A percentile compares a stretch with the other conserved stretches of the same genome.
phyloP scores from a whole-genome alignment of 2,888 invertebrate species.

The Germaria angustata region DNA sequence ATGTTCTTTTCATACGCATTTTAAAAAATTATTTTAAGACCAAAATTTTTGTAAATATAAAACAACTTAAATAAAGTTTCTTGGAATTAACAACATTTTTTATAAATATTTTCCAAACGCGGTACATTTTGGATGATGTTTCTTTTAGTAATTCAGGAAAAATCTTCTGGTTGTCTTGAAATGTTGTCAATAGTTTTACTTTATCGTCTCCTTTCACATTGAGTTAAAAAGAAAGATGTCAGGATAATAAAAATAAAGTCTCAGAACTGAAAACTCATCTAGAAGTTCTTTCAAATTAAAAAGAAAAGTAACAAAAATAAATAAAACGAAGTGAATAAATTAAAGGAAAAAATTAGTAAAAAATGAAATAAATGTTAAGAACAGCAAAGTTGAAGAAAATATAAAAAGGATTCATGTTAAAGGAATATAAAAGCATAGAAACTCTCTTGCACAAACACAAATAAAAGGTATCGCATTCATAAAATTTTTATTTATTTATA shows the following conservation, averaged over 20 bases:
- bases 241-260: slow-evolving; percentile 15
- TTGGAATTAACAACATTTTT: too few relatives aligned
- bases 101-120: neutral
- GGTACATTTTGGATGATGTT: too few relatives aligned
- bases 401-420: slow-evolving; percentile 15
- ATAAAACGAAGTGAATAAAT: slow-evolving; percentile 33
- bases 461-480: neutral
- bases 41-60: too few relatives aligned
- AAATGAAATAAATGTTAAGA: slow-evolving; percentile 3
- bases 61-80: too few relatives aligned
- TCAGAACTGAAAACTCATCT: neutral
- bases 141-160: neutral
- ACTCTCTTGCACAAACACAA: neutral
- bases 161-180: neutral
- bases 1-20: too few relatives aligned
- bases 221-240: neutral
- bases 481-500: slow-evolving; percentile 7
- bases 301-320: neutral
- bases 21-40: too few relatives aligned
- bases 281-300: slow-evolving; percentile 5
- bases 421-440: slow-evolving; percentile 8
- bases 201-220: neutral
- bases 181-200: neutral
- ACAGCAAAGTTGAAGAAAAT: slow-evolving; percentile 2
- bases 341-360: slow-evolving; percentile 38